phyloP scores from a whole-genome alignment of 2,797 vertebrate species.

The Rhinatrema bivittatum region DNA sequence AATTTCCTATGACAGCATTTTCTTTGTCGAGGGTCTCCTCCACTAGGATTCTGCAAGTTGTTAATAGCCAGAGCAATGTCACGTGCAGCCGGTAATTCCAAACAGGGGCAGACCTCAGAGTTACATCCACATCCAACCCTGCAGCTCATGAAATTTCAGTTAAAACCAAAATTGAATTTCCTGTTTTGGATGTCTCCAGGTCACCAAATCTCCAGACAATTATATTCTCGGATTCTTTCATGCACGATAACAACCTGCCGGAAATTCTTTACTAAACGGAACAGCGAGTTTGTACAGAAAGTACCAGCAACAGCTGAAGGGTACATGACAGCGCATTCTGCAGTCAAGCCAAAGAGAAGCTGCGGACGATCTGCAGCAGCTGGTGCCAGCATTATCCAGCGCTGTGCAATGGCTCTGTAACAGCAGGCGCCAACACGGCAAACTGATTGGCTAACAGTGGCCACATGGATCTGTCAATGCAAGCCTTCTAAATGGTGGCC shows the following conservation, averaged over 20 bases:
- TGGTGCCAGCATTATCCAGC: too few relatives aligned
- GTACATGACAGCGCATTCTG: not conserved
- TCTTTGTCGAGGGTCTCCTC: too few relatives aligned
- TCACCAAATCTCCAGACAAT: slow-evolving; percentile 4
- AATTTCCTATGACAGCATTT: too few relatives aligned
- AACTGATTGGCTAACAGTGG: too few relatives aligned
- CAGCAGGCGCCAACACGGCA: too few relatives aligned
- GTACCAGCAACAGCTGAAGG: not conserved
- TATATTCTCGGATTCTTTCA: slow-evolving; percentile 15
- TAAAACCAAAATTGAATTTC: slow-evolving; percentile 10
- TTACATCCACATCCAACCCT: slow-evolving; percentile 7
- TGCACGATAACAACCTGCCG: slow-evolving; percentile 19
- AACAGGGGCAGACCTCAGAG: too few relatives aligned
- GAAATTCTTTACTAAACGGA: slow-evolving; percentile 23
- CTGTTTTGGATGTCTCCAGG: slow-evolving; percentile 15
- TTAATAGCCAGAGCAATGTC: too few relatives aligned
- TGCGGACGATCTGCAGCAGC: not conserved
- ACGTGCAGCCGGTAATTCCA: too few relatives aligned
- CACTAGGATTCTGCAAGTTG: too few relatives aligned
- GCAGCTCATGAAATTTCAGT: slow-evolving; percentile 2
- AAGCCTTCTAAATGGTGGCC: too few relatives aligned
- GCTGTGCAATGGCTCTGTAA: too few relatives aligned
- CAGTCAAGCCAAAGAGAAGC: not conserved
- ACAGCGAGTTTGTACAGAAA: not conserved
- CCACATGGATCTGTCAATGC: too few relatives aligned